These are phyloP conservation scores for Lochmaea crataegi DNA, from an alignment of 2,888 invertebrate genomes.

Conservation along the genomic window DNA sequence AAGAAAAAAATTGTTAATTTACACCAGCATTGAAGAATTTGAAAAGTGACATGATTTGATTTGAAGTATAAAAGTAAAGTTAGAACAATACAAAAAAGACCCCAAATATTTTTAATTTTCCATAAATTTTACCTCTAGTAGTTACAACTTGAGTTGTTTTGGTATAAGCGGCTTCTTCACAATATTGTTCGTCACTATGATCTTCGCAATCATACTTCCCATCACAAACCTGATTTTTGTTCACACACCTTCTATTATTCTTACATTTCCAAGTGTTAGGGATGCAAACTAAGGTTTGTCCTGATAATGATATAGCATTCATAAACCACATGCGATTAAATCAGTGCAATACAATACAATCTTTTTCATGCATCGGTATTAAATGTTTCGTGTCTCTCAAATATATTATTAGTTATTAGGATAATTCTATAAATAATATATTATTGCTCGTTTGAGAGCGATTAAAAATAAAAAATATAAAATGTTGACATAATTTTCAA, in stretches of 20 bases:
- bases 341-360: not conserved
- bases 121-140: slow-evolving; percentile 20
- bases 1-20: no score
- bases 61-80: no score
- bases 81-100: no score
- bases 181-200: slow-evolving; percentile 66
- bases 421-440: no score
- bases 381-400: not conserved
- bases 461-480: no score
- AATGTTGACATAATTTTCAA: no score
- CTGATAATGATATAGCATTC: slow-evolving; percentile 20
- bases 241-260: slow-evolving; percentile 67
- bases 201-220: slow-evolving; percentile 69
- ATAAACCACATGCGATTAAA: slow-evolving; percentile 30
- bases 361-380: not conserved
- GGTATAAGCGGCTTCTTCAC: slow-evolving; percentile 50
- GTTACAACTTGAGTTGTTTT: slow-evolving; percentile 36
- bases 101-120: no score
- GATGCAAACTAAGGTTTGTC: slow-evolving; percentile 61
- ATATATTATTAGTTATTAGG: not conserved
- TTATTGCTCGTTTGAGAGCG: no score
- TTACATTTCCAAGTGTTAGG: slow-evolving; percentile 69
- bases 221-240: slow-evolving; percentile 67
- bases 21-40: no score
- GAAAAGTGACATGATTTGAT: no score